phyloP scores from a whole-genome alignment of 2,797 vertebrate genomes.

The Pygocentrus nattereri region DNA sequence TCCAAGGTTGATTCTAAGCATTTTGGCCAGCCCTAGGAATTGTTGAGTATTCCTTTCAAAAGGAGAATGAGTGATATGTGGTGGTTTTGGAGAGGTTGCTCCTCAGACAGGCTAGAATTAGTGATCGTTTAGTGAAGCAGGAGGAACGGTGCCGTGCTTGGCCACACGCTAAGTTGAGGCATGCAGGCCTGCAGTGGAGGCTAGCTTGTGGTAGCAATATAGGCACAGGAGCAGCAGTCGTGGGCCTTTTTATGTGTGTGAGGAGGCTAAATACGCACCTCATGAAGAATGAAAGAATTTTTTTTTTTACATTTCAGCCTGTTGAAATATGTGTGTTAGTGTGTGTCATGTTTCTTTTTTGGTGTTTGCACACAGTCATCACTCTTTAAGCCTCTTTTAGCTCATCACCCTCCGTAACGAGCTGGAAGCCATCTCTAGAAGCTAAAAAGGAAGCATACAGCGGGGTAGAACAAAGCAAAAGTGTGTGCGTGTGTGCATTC shows the following conservation, averaged over 20 bases:
- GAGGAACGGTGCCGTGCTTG: too few relatives aligned
- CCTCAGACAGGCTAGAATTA: too few relatives aligned
- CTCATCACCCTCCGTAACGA: slow-evolving; percentile 22
- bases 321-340: background rate
- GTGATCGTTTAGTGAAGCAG: too few relatives aligned
- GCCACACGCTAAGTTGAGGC: too few relatives aligned
- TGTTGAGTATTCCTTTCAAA: background rate
- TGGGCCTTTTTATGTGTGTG: background rate
- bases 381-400: slow-evolving; percentile 38
- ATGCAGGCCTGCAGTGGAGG: background rate
- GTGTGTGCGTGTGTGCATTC: background rate
- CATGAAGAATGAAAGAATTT: background rate
- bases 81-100: too few relatives aligned
- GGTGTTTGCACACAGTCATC: slow-evolving; percentile 37
- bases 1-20: too few relatives aligned
- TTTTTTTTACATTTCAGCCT: background rate
- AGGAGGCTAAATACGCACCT: slow-evolving; percentile 18
- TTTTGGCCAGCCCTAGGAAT: too few relatives aligned
- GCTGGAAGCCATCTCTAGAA: slow-evolving; percentile 22
- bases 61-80: slow-evolving; percentile 18
- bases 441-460: slow-evolving; percentile 17
- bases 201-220: background rate
- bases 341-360: background rate
- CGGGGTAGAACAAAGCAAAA: slow-evolving; percentile 10
- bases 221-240: background rate